phyloP scores from a whole-genome alignment of 2,113 vertebrate genomes.

The Hepsetus odoe region DNA sequence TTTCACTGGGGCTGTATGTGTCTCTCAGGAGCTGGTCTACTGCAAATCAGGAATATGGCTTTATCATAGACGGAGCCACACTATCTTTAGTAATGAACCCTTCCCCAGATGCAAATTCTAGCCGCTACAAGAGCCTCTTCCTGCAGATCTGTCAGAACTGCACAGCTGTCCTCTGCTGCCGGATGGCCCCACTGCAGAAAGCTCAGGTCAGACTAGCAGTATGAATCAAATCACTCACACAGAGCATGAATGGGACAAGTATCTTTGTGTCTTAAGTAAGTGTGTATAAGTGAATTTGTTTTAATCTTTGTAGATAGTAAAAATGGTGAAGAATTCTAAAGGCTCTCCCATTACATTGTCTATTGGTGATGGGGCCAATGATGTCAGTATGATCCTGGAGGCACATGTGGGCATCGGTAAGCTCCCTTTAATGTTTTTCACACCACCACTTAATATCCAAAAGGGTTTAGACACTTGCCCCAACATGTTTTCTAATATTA shows the following conservation, averaged over 20 bases:
- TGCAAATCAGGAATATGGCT: slow-evolving; percentile 85
- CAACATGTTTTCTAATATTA: no score
- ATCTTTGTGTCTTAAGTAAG: neutral
- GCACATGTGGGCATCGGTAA: slow-evolving; percentile 98
- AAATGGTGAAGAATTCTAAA: slow-evolving; percentile 96
- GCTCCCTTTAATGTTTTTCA: slow-evolving; percentile 41
- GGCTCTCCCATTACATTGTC: slow-evolving; percentile 92
- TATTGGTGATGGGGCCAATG: slow-evolving; percentile 95
- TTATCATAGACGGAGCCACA: slow-evolving; percentile 93
- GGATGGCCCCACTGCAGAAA: slow-evolving; percentile 97
- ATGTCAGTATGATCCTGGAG: slow-evolving; percentile 99
- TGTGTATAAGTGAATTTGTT: neutral
- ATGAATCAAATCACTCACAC: neutral
- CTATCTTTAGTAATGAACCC: slow-evolving; percentile 89
- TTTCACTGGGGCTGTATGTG: neutral
- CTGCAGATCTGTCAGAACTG: slow-evolving; percentile 95
- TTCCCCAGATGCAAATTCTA: slow-evolving; percentile 79
- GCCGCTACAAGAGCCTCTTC: slow-evolving; percentile 90
- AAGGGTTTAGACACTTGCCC: no score
- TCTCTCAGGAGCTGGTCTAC: slow-evolving; percentile 82
- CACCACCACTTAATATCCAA: no score
- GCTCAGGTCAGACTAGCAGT: slow-evolving; percentile 83
- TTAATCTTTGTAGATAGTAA: slow-evolving; percentile 83
- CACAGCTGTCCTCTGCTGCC: slow-evolving; percentile 92
- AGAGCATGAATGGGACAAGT: neutral